Evolutionary conservation across 2,888 invertebrate genomes (phyloP), one percentile per base, ranked within the genome.

Genomic region (Oasisia sp.): DNA sequence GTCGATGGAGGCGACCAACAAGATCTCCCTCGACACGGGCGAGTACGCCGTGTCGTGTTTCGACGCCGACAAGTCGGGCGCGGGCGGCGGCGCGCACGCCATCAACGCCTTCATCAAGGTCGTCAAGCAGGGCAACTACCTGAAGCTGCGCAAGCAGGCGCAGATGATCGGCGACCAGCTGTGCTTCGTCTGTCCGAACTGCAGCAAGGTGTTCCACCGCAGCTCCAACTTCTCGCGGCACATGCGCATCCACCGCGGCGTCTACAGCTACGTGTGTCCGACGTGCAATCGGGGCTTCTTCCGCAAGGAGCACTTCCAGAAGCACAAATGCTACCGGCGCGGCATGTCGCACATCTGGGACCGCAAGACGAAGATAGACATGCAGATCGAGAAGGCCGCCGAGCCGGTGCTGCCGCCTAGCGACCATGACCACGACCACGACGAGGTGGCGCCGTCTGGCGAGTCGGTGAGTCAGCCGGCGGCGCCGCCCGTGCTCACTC

Each of bases 181-280:
- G 91, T 92, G 93, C 90, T 94, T 94, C 91, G 93, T 92, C 19
- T 94, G 94, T 56, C 94, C 94, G 14, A 92, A 94, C 89, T 94
- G 94, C 93, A 89, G 90, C 92, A 94, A 94, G 44, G 92, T 93
- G 12, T 94, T 94, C 92, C 92, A 93, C 92, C 92, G 94, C 56
- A 94, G 93, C 91, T 94, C 93, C 32, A 94, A 94, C 92, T 94
- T 94, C 91, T 94, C 94, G 5, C 93, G 94, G 7, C 94, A 94
- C 93, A 94, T 94, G 94, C 93, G 94, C 32, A 94, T 94, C 90
- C 94, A 94, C 92, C 92, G 93, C 32, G 93, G 94, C 44, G 93
- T 94, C 74, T 93, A 92, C 92, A 94, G 93, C 93, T 93, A 94
- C 92, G 89, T 93, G 38, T 93, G 93, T 45, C 90, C 92, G 32